phyloP scores from a whole-genome alignment of 2,888 invertebrate genomes.

The Noctua pronuba region DNA sequence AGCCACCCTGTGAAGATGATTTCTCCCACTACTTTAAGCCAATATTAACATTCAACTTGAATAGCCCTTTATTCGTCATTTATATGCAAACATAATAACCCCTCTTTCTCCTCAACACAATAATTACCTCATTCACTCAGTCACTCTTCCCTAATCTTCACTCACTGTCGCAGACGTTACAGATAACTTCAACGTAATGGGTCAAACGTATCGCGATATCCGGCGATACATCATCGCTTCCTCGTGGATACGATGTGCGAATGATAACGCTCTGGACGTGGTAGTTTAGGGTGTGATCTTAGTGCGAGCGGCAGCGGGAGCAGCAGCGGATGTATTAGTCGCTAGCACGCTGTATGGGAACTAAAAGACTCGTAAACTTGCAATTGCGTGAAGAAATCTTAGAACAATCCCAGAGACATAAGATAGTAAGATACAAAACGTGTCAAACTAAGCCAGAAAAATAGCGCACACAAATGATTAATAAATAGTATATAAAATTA shows the following conservation, averaged over 20 bases:
- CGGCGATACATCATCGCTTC: conserved; percentile 68
- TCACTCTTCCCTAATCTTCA: conserved; percentile 36
- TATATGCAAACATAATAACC: neutral
- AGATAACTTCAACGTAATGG: conserved; percentile 58
- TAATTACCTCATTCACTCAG: conserved; percentile 42
- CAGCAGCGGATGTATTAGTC: neutral
- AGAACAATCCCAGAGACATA: neutral
- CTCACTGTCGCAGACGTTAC: conserved; percentile 30
- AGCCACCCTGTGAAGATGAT: neutral
- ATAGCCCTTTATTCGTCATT: neutral
- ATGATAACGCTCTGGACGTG: conserved; percentile 64
- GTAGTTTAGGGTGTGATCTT: conserved; percentile 1
- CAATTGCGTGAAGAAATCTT: neutral
- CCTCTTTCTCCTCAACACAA: neutral
- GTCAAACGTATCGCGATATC: conserved; percentile 63
- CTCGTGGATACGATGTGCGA: conserved; percentile 66
- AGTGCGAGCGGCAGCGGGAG: neutral
- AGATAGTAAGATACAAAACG: neutral
- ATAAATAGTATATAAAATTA: neutral
- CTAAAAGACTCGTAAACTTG: neutral
- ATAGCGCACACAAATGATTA: neutral
- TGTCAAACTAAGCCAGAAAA: too few relatives aligned
- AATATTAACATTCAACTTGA: neutral
- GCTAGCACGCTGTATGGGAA: neutral
- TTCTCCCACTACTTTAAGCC: neutral